Evolutionary conservation across 2,888 invertebrate species (phyloP).

Genomic region (Pammene fasciana): DNA sequence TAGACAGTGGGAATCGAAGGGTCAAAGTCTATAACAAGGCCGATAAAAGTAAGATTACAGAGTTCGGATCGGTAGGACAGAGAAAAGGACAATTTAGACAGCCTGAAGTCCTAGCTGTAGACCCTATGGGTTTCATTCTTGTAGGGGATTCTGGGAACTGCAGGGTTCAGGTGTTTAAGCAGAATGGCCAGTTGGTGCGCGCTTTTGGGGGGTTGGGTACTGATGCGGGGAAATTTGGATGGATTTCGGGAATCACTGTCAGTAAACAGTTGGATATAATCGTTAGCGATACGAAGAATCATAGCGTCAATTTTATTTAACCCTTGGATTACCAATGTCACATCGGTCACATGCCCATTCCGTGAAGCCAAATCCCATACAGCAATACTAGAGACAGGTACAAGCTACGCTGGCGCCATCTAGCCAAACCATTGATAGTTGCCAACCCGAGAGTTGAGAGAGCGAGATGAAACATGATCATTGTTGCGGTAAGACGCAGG

Average conservation of each 20-base stretch:
- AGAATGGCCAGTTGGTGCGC: slow-evolving; percentile 86
- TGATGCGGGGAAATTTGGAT: slow-evolving; percentile 83
- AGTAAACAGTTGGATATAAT: slow-evolving; percentile 85
- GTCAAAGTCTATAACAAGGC: slow-evolving; percentile 84
- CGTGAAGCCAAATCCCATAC: too few species aligned
- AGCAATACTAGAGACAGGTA: too few species aligned
- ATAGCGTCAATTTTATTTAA: slow-evolving; percentile 74
- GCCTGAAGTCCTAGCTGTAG: slow-evolving; percentile 88
- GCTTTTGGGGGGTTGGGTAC: slow-evolving; percentile 84
- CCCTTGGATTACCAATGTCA: background rate
- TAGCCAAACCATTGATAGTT: too few species aligned
- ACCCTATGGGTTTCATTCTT: slow-evolving; percentile 88
- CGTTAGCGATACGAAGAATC: slow-evolving; percentile 84
- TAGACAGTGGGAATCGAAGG: slow-evolving; percentile 89
- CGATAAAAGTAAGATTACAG: slow-evolving; percentile 80
- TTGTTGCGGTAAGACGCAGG: too few species aligned
- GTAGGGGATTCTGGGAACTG: slow-evolving; percentile 92
- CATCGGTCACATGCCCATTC: too few species aligned
- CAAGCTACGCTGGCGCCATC: too few species aligned
- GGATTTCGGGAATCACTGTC: slow-evolving; percentile 87
- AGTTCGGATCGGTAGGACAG: slow-evolving; percentile 87
- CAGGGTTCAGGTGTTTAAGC: slow-evolving; percentile 89
- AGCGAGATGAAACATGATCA: too few species aligned
- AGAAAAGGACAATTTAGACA: slow-evolving; percentile 88
- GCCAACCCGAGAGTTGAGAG: too few species aligned